Conservation (phyloP, 2,113 vertebrate species). For the Neopipo cinnamomea region DNA sequence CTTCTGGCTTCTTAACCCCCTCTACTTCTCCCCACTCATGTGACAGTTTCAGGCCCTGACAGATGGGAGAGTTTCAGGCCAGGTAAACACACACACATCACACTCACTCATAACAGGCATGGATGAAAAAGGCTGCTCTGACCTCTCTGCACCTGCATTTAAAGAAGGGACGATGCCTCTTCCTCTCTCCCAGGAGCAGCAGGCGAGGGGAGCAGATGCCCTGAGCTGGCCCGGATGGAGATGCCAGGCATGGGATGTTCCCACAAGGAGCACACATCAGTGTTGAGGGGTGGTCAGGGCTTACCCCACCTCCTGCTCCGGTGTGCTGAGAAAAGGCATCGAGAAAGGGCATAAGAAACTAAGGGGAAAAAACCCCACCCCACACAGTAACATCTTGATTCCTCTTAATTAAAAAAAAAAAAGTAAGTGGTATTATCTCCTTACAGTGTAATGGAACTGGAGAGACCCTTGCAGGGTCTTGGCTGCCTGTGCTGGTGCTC, state of each 20-base stretch:
- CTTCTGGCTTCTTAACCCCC: constrained; percentile 1
- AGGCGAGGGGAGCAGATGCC: background rate
- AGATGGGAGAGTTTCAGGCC: background rate
- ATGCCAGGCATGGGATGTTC: background rate
- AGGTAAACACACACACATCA: background rate
- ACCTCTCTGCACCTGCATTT: background rate
- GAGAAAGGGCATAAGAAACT: background rate
- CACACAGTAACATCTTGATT: background rate
- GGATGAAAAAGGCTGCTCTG: background rate
- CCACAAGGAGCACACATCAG: background rate
- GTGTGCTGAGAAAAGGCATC: background rate
- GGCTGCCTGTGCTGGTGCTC: background rate
- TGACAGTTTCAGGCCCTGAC: background rate
- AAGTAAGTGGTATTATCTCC: constrained; percentile 49
- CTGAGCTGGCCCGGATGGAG: background rate
- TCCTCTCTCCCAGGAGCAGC: background rate
- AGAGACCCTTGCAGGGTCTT: constrained; percentile 30
- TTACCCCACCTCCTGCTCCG: constrained; percentile 7
- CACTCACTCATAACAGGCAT: background rate
- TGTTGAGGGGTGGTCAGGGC: background rate
- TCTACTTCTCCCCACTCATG: background rate
- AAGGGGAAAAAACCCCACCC: background rate
- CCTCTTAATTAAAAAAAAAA: background rate
- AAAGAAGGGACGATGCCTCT: background rate
- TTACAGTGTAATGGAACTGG: constrained; percentile 62